Conservation (phyloP, 2,113 vertebrate genomes). For the Thoracochromis brauschi region DNA sequence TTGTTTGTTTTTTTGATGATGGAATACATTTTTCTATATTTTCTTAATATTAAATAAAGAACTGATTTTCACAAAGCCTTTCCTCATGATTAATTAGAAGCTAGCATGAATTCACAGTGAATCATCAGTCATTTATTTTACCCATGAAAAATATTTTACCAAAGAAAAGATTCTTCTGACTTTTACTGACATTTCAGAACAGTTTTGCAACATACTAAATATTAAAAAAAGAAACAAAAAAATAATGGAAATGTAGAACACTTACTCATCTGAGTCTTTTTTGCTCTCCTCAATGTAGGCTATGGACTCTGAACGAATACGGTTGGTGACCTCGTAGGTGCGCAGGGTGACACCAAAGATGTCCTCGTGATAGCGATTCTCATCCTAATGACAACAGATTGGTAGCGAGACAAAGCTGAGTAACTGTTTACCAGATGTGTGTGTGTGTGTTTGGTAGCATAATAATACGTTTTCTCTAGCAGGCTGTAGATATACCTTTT, state of each 20-base stretch:
- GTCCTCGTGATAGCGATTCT: constrained; percentile 96
- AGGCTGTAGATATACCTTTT: not conserved
- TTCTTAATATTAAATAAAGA: not conserved
- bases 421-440: not conserved
- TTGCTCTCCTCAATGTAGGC: constrained; percentile 98
- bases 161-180: not conserved
- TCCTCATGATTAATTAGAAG: not conserved
- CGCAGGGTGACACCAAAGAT: constrained; percentile 97
- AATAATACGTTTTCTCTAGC: not conserved
- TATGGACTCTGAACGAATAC: constrained; percentile 96
- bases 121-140: not conserved
- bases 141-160: not conserved
- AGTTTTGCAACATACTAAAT: not conserved
- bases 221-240: not conserved
- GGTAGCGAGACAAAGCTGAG: not conserved
- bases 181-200: not conserved
- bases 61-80: not conserved
- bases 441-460: not conserved
- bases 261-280: constrained; percentile 95
- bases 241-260: not conserved
- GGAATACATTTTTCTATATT: not conserved
- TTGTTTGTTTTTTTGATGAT: not conserved
- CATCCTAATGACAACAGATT: constrained; percentile 74
- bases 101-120: not conserved
- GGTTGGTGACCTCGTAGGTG: constrained; percentile 97